These are phyloP conservation scores for Drosophila sp. DNA, from an alignment of 1,140 invertebrate species.

Conservation along the genomic window DNA sequence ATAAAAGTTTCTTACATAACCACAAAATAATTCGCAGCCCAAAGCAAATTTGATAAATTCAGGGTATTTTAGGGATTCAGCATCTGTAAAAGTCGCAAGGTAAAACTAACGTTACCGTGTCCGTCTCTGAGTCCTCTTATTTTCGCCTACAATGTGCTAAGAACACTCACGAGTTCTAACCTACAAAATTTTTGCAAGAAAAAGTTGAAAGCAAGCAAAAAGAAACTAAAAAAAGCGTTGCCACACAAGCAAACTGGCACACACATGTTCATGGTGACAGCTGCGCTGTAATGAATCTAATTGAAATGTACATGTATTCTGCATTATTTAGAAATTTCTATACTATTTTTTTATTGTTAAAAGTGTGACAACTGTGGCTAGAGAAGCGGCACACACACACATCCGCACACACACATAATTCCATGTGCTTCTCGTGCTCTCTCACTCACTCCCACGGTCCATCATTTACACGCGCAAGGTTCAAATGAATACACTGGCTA, in stretches of 20 bases:
- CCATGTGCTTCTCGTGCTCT: conserved; percentile 65
- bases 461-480: conserved; percentile 52
- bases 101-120: conserved; percentile 43
- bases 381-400: conserved; percentile 35
- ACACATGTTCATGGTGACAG: conserved; percentile 22
- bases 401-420: conserved; percentile 44
- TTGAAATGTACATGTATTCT: conserved; percentile 34
- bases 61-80: conserved; percentile 1
- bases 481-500: conserved; percentile 1
- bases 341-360: conserved; percentile 31
- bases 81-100: conserved; percentile 41
- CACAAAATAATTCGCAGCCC: conserved; percentile 23
- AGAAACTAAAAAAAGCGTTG: conserved; percentile 25
- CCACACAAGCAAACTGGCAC: conserved; percentile 49
- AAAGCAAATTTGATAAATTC: conserved; percentile 16
- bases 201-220: conserved; percentile 33
- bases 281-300: conserved; percentile 41
- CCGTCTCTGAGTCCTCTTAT: conserved; percentile 27
- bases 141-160: conserved; percentile 17
- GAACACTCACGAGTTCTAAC: conserved; percentile 54
- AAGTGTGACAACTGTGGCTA: conserved; percentile 59
- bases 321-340: conserved; percentile 26
- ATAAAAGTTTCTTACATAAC: conserved; percentile 65
- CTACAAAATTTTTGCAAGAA: conserved; percentile 47
- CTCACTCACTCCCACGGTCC: conserved; percentile 45